Conservation (phyloP, 2,113 vertebrate species). For the Felis chaus region DNA sequence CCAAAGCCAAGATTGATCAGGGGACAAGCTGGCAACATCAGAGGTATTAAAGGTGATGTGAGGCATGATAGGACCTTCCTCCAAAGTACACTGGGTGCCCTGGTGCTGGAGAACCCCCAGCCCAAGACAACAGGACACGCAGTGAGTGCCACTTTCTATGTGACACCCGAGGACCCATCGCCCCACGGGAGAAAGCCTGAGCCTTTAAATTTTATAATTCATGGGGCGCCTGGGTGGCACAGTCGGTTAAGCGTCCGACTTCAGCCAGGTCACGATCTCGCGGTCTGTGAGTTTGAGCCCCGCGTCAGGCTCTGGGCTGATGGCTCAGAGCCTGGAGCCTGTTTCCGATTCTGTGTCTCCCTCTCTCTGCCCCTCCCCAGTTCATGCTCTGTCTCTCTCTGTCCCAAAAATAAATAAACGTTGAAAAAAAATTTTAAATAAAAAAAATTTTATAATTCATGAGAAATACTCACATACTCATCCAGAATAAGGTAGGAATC, state of each 20-base stretch:
- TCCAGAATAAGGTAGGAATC: conserved; percentile 98
- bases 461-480: conserved; percentile 94
- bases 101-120: background rate
- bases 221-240: background rate
- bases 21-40: too few species aligned
- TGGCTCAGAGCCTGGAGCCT: too few species aligned
- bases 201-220: background rate
- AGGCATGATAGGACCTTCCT: accelerated
- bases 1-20: background rate
- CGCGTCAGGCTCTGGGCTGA: too few species aligned
- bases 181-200: accelerated
- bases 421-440: too few species aligned
- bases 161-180: accelerated
- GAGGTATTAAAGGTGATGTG: too few species aligned
- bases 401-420: too few species aligned
- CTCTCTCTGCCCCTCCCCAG: too few species aligned
- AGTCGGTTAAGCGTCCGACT: too few species aligned
- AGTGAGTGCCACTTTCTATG: accelerated
- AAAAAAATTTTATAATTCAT: background rate
- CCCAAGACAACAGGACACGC: accelerated
- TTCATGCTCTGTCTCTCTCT: too few species aligned
- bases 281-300: too few species aligned
- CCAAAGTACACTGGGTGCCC: background rate
- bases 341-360: too few species aligned
- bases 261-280: too few species aligned